Conservation (phyloP, 2,113 vertebrate genomes). For the Anas platyrhynchos region DNA sequence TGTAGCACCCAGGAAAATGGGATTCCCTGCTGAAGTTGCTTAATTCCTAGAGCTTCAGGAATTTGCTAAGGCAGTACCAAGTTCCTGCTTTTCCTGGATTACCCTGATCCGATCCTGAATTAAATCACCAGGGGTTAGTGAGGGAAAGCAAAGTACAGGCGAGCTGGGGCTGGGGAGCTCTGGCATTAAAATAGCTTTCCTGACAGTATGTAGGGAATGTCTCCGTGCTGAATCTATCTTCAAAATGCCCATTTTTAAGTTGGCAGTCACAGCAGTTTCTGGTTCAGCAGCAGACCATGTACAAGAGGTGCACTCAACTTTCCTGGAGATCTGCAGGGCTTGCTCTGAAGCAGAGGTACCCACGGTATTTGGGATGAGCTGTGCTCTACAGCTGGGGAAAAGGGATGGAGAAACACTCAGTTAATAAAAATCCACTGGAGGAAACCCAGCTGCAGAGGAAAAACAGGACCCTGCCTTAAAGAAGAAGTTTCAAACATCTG, state of each 20-base stretch:
- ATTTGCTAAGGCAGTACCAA: not conserved
- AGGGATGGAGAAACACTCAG: not conserved
- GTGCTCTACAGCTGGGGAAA: not conserved
- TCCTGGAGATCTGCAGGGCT: not conserved
- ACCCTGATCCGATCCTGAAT: not conserved
- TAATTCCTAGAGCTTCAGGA: not conserved
- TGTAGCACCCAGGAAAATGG: not conserved
- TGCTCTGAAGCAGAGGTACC: not conserved
- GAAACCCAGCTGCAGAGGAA: not conserved
- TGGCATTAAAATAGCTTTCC: not conserved
- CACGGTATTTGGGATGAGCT: not conserved
- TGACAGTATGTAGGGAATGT: not conserved
- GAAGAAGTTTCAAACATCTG: not conserved
- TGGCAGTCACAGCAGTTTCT: not conserved
- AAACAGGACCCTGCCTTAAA: not conserved
- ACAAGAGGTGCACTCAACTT: not conserved
- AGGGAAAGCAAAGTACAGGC: not conserved
- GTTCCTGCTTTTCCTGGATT: conserved; percentile 23
- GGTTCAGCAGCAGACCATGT: not conserved
- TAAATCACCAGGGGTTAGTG: not conserved
- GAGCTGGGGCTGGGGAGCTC: not conserved
- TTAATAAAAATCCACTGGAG: not conserved
- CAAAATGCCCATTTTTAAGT: not conserved
- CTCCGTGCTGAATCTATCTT: not conserved
- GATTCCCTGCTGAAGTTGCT: not conserved